Evolutionary conservation across 92 coral and sea anemone genomes (phyloP).

Genomic region (Siderastrea siderea): DNA sequence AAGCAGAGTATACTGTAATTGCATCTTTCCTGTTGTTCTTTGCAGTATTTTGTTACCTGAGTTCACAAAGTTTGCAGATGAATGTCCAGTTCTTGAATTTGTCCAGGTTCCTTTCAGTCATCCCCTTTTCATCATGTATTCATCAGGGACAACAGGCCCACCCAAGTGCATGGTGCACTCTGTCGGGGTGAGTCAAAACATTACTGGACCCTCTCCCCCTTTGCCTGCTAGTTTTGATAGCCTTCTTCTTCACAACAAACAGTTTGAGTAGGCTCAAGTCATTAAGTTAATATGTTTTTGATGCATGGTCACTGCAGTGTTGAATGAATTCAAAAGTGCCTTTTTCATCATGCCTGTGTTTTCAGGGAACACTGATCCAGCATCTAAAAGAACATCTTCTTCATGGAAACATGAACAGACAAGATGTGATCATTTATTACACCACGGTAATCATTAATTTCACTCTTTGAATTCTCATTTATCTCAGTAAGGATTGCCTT

Average conservation of each 20-base stretch:
- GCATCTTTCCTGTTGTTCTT: constrained; percentile 11
- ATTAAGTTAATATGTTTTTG: not conserved
- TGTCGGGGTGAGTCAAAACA: constrained; percentile 87
- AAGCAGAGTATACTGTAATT: not conserved
- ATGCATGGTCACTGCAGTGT: not conserved
- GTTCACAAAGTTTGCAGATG: constrained; percentile 81
- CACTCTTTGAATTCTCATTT: not conserved
- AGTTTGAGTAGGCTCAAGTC: no score
- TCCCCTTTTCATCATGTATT: constrained; percentile 96
- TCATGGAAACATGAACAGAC: constrained; percentile 93
- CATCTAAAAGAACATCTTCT: constrained; percentile 95
- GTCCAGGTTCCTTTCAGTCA: constrained; percentile 97
- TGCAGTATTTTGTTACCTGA: constrained; percentile 81
- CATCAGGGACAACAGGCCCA: constrained; percentile 99
- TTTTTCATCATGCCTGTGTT: not conserved
- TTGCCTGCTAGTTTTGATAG: no score
- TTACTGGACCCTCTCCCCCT: not conserved
- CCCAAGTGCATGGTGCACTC: constrained; percentile 99
- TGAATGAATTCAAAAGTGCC: not conserved
- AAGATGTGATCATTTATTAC: constrained; percentile 91
- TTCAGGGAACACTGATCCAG: constrained; percentile 93
- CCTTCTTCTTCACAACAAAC: no score
- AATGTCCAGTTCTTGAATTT: constrained; percentile 81
- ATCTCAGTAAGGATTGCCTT: no score
- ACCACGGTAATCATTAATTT: constrained; percentile 73